Evolutionary conservation across 2,888 invertebrate species (phyloP), one percentile per base, ranked within the genome.

Genomic region (Dexiosoma caninum): DNA sequence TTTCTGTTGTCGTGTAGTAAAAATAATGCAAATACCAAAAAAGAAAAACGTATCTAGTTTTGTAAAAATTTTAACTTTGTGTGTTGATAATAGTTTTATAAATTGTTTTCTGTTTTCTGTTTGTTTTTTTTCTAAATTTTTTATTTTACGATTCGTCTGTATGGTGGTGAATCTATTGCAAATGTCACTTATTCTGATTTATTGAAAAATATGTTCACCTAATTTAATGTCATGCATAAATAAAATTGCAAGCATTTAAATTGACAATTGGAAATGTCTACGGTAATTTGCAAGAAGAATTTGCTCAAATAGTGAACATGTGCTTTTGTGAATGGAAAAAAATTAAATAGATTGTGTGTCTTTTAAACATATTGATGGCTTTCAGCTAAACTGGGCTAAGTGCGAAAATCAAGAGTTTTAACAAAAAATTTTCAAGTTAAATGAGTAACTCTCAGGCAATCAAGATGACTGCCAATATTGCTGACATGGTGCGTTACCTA

Each of bases 161-260:
- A 49, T 77, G 70, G 37, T 62, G n/a, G n/a, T 69, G 19, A 27
- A 69, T 67, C 27, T 27, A 60, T 74, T 40, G 59, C 40, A 70
- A 70, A 64, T 77, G 70, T 70, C 62, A 64, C 57, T 77, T 62
- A 16, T n/a, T 70, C 46, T 67, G 57, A 62, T 64, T 70, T 77
- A 70, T 70, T 70, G 46, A 19, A 40, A 70, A 62, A 70, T 70
- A 59, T 79, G 57, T 70, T 75, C 75, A 70, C 75, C 79, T 79
- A 75, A 79, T 79, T 70, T 74, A 74, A 74, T 74, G 79, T 62
- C 74, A 79, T 51, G 51, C 64, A 75, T 79, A 79, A 75, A 79
- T 75, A 70, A 64, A 75, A 51, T 40, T 30, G 40, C 42, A 51
- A 27, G 40, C 46, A 64, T 19, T 66, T 72, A 44, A 55, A 74